A percentile compares a stretch with the other conserved stretches of the same genome.
These are phyloP conservation scores for Vombatus ursinus DNA, from an alignment of 2,113 vertebrate genomes.

Conservation along the genomic window DNA sequence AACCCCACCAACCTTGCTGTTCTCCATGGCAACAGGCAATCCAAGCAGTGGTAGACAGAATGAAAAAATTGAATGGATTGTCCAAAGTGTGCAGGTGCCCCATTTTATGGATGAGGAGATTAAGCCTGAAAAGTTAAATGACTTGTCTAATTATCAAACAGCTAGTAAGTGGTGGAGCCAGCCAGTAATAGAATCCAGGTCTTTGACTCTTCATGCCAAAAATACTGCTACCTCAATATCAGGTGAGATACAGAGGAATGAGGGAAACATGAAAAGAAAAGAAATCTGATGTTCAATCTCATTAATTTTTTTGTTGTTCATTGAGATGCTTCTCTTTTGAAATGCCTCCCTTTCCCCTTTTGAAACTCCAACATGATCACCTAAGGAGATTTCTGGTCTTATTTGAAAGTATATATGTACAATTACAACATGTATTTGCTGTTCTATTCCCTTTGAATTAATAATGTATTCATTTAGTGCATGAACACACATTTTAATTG, in stretches of 20 bases:
- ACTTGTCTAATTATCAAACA: background rate
- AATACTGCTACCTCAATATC: background rate
- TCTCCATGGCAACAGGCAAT: background rate
- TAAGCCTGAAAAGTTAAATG: background rate
- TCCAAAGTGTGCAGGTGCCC: background rate
- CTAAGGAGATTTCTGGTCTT: conserved; percentile 18
- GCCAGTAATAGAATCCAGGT: background rate
- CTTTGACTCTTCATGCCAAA: conserved; percentile 25
- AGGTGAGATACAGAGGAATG: background rate
- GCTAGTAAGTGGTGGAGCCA: background rate
- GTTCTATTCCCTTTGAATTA: conserved; percentile 9
- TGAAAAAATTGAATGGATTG: background rate
- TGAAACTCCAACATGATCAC: background rate
- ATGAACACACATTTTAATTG: conserved; percentile 30
- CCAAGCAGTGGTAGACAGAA: background rate
- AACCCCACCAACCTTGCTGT: background rate
- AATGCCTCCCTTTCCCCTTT: background rate
- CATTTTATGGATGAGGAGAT: background rate
- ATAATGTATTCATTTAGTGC: background rate
- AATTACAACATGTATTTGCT: background rate
- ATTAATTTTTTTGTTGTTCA: background rate
- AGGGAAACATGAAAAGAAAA: background rate
- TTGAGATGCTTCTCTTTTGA: background rate
- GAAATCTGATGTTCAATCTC: background rate
- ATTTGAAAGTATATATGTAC: conserved; percentile 18